Base-by-base conservation (phyloP, 2,888 invertebrate genomes). In the Notodonta ziczac region DNA sequence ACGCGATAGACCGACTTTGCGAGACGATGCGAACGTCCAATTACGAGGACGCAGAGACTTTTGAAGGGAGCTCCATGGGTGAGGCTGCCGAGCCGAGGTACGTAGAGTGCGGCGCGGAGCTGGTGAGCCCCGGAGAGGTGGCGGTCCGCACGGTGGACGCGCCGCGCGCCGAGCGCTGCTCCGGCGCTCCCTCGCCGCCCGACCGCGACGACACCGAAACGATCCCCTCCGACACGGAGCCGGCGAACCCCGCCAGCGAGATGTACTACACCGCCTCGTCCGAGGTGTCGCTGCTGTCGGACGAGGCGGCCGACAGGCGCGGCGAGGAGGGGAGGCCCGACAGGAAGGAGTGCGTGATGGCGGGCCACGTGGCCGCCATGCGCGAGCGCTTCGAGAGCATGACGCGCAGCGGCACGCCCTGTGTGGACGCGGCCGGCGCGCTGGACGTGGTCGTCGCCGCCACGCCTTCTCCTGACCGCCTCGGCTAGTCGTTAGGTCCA, bases 351-450 rank as follows among this genome's bases (percentile, higher is more conserved):
- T 81, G 86, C 55, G 90, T 90, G 65, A 83, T 89, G 59, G 88
- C 93, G 0, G 94, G 94, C 0, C 94, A 94, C 78, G 94, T 94
- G 77, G 94, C 94, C 9, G 94, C 94, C 14, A 94, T 94, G 94
- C 73, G 94, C 13, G 93, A 94, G 70, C 77, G 91, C 10, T 94
- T 94, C 78, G 94, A 94, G 73, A 94, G 89, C 59, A 90, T 94
- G 90, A 94, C 93, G 57, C 84, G 93, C 5, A 82, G 90, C 10
- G 89, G 87, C 78, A 91, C 93, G 64, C 93, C 93, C 2, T 88
- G 90, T 54, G 87, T 90, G 0, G 93, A 91, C 60, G 62, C 73
- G 50, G 5, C 14, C 5, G n/a, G n/a, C 39, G 13, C 35, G 35
- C 7, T 7, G 35, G 35, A 61, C 75, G 62, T 73, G 50, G 9